phyloP scores from a whole-genome alignment of 92 coral and sea anemone species.

The Umimayanthus chanpuru region DNA sequence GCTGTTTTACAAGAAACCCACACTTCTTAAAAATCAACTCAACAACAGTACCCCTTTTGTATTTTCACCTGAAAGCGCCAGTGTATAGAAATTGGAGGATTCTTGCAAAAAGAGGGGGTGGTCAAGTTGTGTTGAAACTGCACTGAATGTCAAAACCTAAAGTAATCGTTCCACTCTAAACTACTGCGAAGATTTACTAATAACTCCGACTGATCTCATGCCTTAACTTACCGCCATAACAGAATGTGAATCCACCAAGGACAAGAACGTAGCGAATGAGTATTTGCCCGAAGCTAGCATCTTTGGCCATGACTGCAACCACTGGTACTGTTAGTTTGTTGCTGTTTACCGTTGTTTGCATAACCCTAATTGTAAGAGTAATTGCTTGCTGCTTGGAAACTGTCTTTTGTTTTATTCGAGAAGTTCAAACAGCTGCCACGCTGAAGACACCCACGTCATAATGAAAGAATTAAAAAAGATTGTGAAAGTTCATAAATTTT shows the following conservation, averaged over 20 bases:
- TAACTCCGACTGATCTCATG: not conserved
- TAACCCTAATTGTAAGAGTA: not conserved
- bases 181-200: not conserved
- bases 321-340: not conserved
- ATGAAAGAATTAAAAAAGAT: no score
- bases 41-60: no score
- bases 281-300: not conserved
- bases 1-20: no score
- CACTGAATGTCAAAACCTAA: not conserved
- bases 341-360: not conserved
- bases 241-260: not conserved
- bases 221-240: not conserved
- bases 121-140: not conserved
- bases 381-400: not conserved
- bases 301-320: not conserved
- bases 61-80: no score
- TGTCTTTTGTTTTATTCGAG: no score
- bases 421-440: no score
- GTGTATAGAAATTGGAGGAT: no score
- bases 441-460: no score
- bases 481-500: no score
- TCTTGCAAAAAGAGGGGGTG: not conserved
- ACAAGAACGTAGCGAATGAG: not conserved
- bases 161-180: not conserved
- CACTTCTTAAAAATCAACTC: no score